phyloP scores from a whole-genome alignment of 2,113 vertebrate species.

The Archilochus colubris region DNA sequence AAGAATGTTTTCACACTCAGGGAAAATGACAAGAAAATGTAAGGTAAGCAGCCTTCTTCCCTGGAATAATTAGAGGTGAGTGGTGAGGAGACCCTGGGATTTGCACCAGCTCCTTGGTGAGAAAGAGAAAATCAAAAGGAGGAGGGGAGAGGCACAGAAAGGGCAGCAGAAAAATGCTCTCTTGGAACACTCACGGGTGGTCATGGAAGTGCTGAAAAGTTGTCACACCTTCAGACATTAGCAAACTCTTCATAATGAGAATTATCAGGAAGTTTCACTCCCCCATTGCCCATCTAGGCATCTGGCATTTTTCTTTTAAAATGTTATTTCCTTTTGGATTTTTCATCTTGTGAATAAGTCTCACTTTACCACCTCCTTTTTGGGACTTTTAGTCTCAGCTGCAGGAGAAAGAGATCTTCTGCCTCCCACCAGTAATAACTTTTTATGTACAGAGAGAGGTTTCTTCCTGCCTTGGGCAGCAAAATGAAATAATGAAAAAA shows the following conservation, averaged over 20 bases:
- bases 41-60: background rate
- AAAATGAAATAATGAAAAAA: background rate
- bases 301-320: background rate
- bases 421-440: background rate
- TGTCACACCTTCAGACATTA: background rate
- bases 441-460: background rate
- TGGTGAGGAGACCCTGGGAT: background rate
- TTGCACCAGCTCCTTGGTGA: background rate
- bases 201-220: background rate
- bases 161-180: background rate
- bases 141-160: background rate
- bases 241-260: background rate
- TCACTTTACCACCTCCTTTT: background rate
- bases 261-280: background rate
- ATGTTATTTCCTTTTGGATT: background rate
- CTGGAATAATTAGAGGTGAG: slow-evolving; percentile 21
- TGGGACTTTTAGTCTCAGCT: background rate
- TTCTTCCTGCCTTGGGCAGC: background rate
- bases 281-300: fast-evolving
- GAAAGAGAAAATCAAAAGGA: background rate
- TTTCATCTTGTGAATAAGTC: background rate
- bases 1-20: slow-evolving; percentile 43
- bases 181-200: background rate
- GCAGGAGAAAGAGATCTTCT: background rate
- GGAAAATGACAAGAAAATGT: slow-evolving; percentile 17